These are phyloP conservation scores for Bombus consobrinus DNA, from an alignment of 1,140 invertebrate genomes.

Conservation along the genomic window DNA sequence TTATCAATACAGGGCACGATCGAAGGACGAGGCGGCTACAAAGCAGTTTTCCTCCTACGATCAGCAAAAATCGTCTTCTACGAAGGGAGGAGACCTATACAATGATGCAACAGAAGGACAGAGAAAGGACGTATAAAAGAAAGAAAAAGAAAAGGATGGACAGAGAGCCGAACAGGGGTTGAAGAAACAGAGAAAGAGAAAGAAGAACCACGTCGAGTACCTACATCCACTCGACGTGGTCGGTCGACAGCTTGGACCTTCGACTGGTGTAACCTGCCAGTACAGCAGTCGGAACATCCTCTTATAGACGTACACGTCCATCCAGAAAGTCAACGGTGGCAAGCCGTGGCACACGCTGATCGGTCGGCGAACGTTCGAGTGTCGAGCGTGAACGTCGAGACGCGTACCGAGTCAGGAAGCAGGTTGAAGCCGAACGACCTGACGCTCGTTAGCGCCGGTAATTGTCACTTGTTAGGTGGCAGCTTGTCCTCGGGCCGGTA, in stretches of 20 bases:
- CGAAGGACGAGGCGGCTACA: not conserved
- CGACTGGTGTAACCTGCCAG: conserved; percentile 42
- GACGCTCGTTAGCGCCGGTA: conserved; percentile 77
- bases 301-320: conserved; percentile 9
- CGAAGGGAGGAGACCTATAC: too few species aligned
- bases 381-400: conserved; percentile 42
- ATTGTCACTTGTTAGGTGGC: conserved; percentile 80
- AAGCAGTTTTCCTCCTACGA: conserved; percentile 2
- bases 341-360: not conserved
- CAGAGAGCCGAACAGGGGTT: too few species aligned
- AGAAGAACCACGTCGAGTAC: conserved; percentile 10
- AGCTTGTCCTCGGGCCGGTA: conserved; percentile 68
- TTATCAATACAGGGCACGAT: conserved; percentile 1
- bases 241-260: conserved; percentile 33
- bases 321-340: conserved; percentile 30
- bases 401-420: conserved; percentile 1
- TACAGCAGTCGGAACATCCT: conserved; percentile 24
- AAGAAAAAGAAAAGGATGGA: not conserved
- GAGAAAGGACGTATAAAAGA: not conserved
- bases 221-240: conserved; percentile 18
- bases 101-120: too few species aligned
- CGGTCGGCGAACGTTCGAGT: not conserved
- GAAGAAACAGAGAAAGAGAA: not conserved
- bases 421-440: conserved; percentile 47
- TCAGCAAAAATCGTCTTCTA: conserved; percentile 5